Conservation (phyloP, 2,113 vertebrate species). For the Rhegmatorhina hoffmannsi region DNA sequence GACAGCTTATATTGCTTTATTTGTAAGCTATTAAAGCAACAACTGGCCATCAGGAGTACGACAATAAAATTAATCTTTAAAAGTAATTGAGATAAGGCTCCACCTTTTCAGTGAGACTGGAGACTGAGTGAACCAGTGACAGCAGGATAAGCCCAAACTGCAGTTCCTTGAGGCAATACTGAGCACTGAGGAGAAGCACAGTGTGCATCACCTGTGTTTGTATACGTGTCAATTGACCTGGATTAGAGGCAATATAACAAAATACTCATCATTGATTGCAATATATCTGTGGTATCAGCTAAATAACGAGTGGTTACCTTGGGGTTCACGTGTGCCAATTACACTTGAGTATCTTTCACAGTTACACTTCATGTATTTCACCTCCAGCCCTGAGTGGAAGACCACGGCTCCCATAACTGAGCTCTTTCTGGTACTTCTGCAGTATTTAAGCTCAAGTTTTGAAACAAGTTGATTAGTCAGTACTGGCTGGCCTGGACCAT, state of each 20-base stretch:
- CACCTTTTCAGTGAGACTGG: background rate
- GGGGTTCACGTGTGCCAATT: background rate
- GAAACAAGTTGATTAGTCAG: background rate
- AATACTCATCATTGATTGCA: background rate
- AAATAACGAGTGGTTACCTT: background rate
- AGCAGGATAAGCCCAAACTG: background rate
- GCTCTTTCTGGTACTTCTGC: background rate
- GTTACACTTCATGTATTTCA: background rate
- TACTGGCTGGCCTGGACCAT: background rate
- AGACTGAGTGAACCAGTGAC: background rate
- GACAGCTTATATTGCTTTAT: slow-evolving; percentile 12
- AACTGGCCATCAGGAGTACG: background rate
- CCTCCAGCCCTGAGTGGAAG: background rate
- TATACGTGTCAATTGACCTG: background rate
- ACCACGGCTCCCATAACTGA: background rate
- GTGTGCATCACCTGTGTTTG: background rate
- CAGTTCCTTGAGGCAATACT: background rate
- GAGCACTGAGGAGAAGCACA: background rate
- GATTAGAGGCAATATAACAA: background rate
- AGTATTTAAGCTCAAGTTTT: background rate
- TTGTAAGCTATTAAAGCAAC: slow-evolving; percentile 37
- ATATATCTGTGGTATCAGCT: background rate
- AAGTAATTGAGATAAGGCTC: background rate
- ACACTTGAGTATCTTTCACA: background rate
- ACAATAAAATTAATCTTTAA: slow-evolving; percentile 23